Base-by-base conservation (phyloP, 2,797 vertebrate genomes). In the Rhynchotus rufescens region DNA sequence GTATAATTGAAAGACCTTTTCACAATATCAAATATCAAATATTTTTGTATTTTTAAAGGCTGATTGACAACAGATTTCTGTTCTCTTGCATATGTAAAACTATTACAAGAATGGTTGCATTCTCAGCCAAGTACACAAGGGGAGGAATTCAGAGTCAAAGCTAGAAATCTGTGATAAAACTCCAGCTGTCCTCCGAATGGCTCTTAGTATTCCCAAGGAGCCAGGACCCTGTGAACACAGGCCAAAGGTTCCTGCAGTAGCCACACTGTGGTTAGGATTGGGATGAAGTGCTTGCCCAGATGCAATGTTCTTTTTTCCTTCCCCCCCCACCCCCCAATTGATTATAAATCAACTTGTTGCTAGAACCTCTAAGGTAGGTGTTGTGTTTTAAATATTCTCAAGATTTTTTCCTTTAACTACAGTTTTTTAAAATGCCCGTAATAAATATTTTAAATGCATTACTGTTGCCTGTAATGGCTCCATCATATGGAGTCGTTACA, bases 41-140 rank as follows among this genome's bases (percentile, higher is more conserved):
- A 94, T 96, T 96, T 97, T 97, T 96, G 69, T 97, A 96, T 96
- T 97, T 96, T 92, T 96, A 93, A 94, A 93, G 79, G 74, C 66
- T 77, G 69, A 88, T 94, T 90, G 94, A 88, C 96, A 93, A 90
- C 80, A 77, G 73, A 74, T 91, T 65, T 54, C 49, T 90, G 90
- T 95, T 92, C 78, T 95, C 69, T 95, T 94, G 88, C 86, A 92
- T 84, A 91, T 80, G 28, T 83, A 72, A 91, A 96, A 74, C 79
- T 91, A 15, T 80, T 88, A 65, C 68, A 88, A 82, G 92, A 87
- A 91, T 80, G 69, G 68, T 94, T 80, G 77, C 36, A 10, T 77
- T 94, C 75, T 93, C 74, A 79, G 65, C 4, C 28, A 60, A 78
- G 32, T 77, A 64, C 19, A 47, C 66, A 82, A 88, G 89, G 62